Percentiles rank a stretch among this genome's conserved stretches.
These are phyloP conservation scores for Sinopyrophorus schimmeli DNA, from an alignment of 2,888 invertebrate species.

Conservation along the genomic window DNA sequence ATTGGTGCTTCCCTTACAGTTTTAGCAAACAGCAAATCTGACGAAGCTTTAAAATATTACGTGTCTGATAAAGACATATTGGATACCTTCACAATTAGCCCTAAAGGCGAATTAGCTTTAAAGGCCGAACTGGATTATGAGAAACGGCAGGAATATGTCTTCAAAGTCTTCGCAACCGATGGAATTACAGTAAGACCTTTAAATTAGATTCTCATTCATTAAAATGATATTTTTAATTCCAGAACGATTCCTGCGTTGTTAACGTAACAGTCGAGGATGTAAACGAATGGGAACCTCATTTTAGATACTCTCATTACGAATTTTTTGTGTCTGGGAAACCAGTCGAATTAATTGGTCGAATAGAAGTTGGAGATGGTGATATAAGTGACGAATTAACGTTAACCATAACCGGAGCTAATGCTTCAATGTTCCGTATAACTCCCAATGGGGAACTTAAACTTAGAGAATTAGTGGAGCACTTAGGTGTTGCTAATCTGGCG, in stretches of 20 bases:
- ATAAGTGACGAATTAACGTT: slow-evolving; percentile 73
- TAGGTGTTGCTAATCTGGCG: slow-evolving; percentile 32
- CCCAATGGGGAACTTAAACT: slow-evolving; percentile 70
- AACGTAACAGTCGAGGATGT: slow-evolving; percentile 82
- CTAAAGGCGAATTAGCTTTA: slow-evolving; percentile 78
- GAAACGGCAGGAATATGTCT: slow-evolving; percentile 68
- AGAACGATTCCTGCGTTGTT: slow-evolving; percentile 85
- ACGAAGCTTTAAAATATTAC: slow-evolving; percentile 72
- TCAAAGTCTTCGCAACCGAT: slow-evolving; percentile 83
- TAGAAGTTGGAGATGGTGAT: slow-evolving; percentile 90
- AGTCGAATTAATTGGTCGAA: slow-evolving; percentile 60
- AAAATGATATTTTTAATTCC: slow-evolving; percentile 38
- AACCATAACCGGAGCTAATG: slow-evolving; percentile 58
- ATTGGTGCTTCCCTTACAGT: slow-evolving; percentile 74
- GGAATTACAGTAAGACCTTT: slow-evolving; percentile 64
- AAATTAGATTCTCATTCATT: background rate
- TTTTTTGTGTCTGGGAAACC: slow-evolving; percentile 61
- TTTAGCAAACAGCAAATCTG: slow-evolving; percentile 67
- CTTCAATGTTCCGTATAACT: slow-evolving; percentile 63
- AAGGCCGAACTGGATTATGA: slow-evolving; percentile 80
- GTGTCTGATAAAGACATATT: slow-evolving; percentile 74
- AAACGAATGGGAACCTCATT: slow-evolving; percentile 93
- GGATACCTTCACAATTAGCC: slow-evolving; percentile 75
- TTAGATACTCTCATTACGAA: slow-evolving; percentile 85
- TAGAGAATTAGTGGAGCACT: slow-evolving; percentile 45